Conservation (phyloP, 2,888 invertebrate species). For the Oscheius sp. region DNA sequence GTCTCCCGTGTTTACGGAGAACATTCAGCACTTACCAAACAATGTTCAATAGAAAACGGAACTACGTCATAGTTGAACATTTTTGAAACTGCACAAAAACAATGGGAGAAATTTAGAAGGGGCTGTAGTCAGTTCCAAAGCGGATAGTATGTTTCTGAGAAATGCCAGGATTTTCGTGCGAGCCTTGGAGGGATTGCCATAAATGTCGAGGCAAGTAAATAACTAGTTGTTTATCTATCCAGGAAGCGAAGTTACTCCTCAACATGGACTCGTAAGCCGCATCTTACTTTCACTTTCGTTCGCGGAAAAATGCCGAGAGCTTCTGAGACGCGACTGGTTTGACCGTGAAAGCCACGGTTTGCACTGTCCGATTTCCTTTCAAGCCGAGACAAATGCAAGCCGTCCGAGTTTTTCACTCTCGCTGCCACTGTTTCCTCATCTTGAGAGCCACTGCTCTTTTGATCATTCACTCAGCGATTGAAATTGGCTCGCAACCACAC, state of each 20-base stretch:
- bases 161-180: neutral
- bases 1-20: constrained; percentile 32
- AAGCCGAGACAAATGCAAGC: constrained; percentile 25
- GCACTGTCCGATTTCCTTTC: constrained; percentile 23
- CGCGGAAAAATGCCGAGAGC: constrained; percentile 1
- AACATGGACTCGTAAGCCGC: constrained; percentile 9
- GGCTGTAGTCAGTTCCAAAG: neutral
- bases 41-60: constrained; percentile 29
- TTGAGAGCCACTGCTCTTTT: constrained; percentile 10
- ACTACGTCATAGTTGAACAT: constrained; percentile 2
- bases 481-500: no score
- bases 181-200: neutral
- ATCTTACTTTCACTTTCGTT: constrained; percentile 15
- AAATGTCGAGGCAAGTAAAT: neutral
- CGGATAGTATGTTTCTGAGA: neutral
- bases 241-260: neutral
- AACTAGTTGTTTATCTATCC: neutral
- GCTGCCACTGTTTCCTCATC: neutral
- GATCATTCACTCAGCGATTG: no score
- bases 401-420: constrained; percentile 3
- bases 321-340: constrained; percentile 33
- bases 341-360: constrained; percentile 25
- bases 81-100: no score
- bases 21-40: constrained; percentile 30
- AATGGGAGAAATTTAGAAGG: neutral